A percentile compares a stretch with the other conserved stretches of the same genome.
These are phyloP conservation scores for Brachionus plicatilis DNA, from an alignment of 1,140 invertebrate genomes.

Conservation along the genomic window DNA sequence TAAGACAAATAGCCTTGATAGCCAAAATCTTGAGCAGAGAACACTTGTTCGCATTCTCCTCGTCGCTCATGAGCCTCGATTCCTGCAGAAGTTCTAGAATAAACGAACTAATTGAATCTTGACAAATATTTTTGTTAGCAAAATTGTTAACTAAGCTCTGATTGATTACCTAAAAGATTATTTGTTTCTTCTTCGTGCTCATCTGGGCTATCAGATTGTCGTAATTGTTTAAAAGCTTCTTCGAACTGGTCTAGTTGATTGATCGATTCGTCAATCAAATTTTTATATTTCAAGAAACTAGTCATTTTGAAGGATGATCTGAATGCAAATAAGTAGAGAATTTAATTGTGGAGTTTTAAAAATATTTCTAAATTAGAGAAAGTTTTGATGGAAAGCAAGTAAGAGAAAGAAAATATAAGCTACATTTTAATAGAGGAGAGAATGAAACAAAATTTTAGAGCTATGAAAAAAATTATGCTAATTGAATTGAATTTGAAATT, in stretches of 20 bases:
- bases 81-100: slow-evolving; percentile 6
- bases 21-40: not conserved
- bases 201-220: not conserved
- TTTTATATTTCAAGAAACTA: slow-evolving; percentile 23
- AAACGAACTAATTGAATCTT: slow-evolving; percentile 15
- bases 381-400: not conserved
- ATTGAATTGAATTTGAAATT: not conserved
- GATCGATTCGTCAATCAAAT: slow-evolving; percentile 24
- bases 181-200: not conserved
- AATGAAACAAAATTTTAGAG: not conserved
- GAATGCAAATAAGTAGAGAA: not conserved
- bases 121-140: not conserved
- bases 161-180: not conserved
- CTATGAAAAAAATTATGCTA: slow-evolving; percentile 7
- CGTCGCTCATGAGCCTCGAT: not conserved
- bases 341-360: slow-evolving; percentile 10
- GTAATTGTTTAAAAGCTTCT: not conserved
- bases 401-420: not conserved
- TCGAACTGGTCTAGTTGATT: slow-evolving; percentile 14
- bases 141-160: not conserved
- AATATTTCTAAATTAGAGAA: not conserved
- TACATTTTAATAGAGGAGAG: not conserved
- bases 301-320: not conserved
- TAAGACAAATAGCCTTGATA: slow-evolving; percentile 6
- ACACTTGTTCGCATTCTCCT: not conserved